A percentile compares a stretch with the other conserved stretches of the same genome.
These are phyloP conservation scores for Dicyrtoma fusca DNA, from an alignment of 2,888 invertebrate genomes.

Conservation along the genomic window DNA sequence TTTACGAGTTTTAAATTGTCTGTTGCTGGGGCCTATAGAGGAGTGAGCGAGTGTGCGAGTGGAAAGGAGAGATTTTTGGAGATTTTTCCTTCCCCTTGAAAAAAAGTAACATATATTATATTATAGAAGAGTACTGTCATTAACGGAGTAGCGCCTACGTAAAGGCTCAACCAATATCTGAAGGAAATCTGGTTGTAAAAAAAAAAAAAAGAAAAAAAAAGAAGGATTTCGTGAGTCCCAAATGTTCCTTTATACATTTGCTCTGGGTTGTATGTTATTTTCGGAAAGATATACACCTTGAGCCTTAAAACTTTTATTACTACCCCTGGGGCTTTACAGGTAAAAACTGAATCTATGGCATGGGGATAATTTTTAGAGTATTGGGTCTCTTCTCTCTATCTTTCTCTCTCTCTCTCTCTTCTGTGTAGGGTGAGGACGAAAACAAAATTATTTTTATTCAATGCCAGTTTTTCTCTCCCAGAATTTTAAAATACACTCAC, in stretches of 20 bases:
- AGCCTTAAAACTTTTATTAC: slow-evolving; percentile 30
- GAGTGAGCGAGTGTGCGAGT: too few relatives aligned
- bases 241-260: not conserved
- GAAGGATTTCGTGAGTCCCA: slow-evolving; percentile 6
- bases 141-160: too few relatives aligned
- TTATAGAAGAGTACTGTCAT: not conserved
- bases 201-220: not conserved
- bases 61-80: too few relatives aligned
- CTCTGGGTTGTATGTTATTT: slow-evolving; percentile 20
- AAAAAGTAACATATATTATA: not conserved
- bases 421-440: not conserved
- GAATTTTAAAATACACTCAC: not conserved
- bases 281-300: slow-evolving; percentile 18
- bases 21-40: too few relatives aligned
- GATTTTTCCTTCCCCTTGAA: too few relatives aligned
- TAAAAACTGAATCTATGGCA: slow-evolving; percentile 28
- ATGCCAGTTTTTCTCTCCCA: not conserved
- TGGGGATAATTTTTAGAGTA: slow-evolving; percentile 33
- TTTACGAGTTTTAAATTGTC: too few relatives aligned
- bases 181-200: slow-evolving; percentile 13
- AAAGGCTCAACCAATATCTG: not conserved
- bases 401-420: slow-evolving; percentile 3
- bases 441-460: slow-evolving; percentile 21
- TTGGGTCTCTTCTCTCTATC: slow-evolving; percentile 14
- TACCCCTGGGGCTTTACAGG: slow-evolving; percentile 19